A percentile compares a stretch with the other conserved stretches of the same genome.
These are phyloP conservation scores for Monarcha castaneiventris DNA, from an alignment of 2,113 vertebrate species.

Conservation along the genomic window DNA sequence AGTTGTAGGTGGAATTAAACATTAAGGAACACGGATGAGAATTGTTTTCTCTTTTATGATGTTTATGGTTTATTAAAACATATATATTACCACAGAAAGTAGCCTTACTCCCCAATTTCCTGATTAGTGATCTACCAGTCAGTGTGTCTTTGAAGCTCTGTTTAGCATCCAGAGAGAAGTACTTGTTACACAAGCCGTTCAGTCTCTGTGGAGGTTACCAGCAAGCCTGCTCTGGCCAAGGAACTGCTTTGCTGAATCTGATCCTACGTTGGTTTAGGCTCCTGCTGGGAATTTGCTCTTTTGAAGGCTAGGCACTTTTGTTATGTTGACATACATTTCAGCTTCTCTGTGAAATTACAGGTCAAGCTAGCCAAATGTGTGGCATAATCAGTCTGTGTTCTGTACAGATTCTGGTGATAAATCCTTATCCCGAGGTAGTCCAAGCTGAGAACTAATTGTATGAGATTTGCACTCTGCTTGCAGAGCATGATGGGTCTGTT, in stretches of 20 bases:
- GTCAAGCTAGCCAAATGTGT: neutral
- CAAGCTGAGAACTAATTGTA: neutral
- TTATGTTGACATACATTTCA: neutral
- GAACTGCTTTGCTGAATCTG: neutral
- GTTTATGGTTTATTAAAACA: neutral
- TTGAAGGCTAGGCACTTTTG: neutral
- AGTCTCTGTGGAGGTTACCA: neutral
- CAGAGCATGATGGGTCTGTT: neutral
- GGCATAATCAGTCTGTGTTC: neutral
- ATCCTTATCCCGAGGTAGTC: neutral
- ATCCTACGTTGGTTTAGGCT: accelerated
- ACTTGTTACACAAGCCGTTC: neutral
- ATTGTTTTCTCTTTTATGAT: neutral
- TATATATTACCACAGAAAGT: neutral
- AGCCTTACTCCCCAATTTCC: accelerated
- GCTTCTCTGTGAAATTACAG: neutral
- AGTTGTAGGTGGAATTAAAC: neutral
- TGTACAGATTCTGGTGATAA: neutral
- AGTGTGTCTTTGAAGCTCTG: neutral
- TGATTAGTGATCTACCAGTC: neutral
- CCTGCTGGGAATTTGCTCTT: neutral
- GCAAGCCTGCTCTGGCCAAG: accelerated
- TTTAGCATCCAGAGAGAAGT: neutral
- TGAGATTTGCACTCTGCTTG: neutral
- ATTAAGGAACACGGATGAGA: neutral